These are phyloP conservation scores for Hermetia illucens DNA, from an alignment of 1,140 invertebrate species.

Conservation along the genomic window DNA sequence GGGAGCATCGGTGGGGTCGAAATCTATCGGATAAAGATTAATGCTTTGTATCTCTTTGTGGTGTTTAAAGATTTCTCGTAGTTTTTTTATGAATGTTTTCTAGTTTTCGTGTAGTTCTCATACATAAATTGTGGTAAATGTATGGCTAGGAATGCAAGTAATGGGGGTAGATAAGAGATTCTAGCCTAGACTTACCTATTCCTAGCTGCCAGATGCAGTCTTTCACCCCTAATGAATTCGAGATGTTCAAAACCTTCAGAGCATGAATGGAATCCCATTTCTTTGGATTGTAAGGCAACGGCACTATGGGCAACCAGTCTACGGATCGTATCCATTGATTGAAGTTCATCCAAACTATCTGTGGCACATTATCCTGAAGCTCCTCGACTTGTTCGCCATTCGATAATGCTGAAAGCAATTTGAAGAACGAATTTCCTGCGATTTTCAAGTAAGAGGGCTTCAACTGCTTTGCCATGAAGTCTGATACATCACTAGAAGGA, in stretches of 20 bases:
- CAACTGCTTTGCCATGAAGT: constrained; percentile 18
- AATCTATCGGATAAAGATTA: constrained; percentile 14
- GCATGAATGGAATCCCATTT: constrained; percentile 27
- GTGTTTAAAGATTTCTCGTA: no score
- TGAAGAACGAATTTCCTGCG: constrained; percentile 19
- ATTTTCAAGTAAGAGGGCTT: constrained; percentile 23
- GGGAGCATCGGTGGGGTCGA: constrained; percentile 18
- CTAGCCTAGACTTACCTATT: constrained; percentile 6
- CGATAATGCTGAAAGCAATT: not conserved
- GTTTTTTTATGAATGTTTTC: no score
- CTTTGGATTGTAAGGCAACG: constrained; percentile 22
- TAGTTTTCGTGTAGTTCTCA: no score
- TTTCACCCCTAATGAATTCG: constrained; percentile 23
- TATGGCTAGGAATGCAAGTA: not conserved
- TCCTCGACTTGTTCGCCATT: constrained; percentile 16
- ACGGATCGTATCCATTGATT: constrained; percentile 28
- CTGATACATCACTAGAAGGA: constrained; percentile 13
- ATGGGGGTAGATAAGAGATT: not conserved
- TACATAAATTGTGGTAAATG: not conserved
- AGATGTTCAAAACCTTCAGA: constrained; percentile 24
- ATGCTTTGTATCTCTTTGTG: no score
- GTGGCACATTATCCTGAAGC: constrained; percentile 20
- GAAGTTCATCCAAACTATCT: constrained; percentile 27
- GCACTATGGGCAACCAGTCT: constrained; percentile 28
- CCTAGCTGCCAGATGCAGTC: constrained; percentile 28